These are phyloP conservation scores for Ecdyonurus torrentis DNA, from an alignment of 2,888 invertebrate genomes.

Conservation along the genomic window DNA sequence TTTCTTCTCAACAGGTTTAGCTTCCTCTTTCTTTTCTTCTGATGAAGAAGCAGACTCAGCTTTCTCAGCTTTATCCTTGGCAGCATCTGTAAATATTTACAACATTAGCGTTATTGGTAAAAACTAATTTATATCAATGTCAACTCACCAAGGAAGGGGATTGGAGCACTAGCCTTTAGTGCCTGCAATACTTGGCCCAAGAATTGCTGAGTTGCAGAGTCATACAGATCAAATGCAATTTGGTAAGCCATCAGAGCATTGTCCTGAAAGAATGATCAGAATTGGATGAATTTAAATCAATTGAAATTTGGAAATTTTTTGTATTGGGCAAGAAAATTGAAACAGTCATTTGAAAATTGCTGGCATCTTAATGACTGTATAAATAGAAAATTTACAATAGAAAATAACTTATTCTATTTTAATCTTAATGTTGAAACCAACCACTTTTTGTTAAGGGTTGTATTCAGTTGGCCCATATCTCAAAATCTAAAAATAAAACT, in stretches of 20 bases:
- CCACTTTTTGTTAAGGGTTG: too few relatives aligned
- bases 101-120: conserved; percentile 9
- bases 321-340: too few relatives aligned
- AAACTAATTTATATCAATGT: too few relatives aligned
- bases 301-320: too few relatives aligned
- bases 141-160: neutral
- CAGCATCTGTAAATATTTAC: conserved; percentile 26
- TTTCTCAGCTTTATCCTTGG: neutral
- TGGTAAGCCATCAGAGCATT: conserved; percentile 93
- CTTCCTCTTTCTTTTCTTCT: conserved; percentile 9
- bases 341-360: too few relatives aligned
- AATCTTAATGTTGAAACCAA: too few relatives aligned
- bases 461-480: too few relatives aligned
- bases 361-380: too few relatives aligned
- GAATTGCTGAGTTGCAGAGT: conserved; percentile 97
- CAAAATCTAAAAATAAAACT: too few relatives aligned
- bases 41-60: neutral
- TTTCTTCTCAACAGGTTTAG: conserved; percentile 27
- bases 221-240: conserved; percentile 97
- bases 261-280: conserved; percentile 32
- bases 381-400: too few relatives aligned
- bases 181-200: conserved; percentile 72
- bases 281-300: neutral
- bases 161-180: conserved; percentile 55
- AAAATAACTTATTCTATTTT: too few relatives aligned